Base-by-base conservation (phyloP, 2,888 invertebrate species). In the Drosophila kambysellisi region DNA sequence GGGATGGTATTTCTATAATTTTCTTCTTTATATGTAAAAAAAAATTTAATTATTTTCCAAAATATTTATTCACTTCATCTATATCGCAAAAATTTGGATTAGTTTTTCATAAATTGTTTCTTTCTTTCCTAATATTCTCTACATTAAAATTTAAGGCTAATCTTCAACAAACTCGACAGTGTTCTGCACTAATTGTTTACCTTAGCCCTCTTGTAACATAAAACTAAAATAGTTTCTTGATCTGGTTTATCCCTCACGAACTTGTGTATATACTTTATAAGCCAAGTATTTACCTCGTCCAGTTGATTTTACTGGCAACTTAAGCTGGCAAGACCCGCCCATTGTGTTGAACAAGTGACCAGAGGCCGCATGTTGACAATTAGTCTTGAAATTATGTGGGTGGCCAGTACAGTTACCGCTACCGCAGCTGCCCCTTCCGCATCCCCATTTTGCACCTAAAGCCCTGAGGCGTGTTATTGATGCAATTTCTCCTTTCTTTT, bases 321-420 rank as follows among this genome's bases (percentile, higher is more conserved):
- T 59, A 59, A 67, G 64, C 70, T 70, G 17, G 3, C 46, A 54
- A 39, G 67, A 33, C 67, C 74, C 64, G 63, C 79, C 79, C 77
- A 52, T 46, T 78, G 62, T 59, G 67, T 58, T 58, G 39, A 29
- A 58, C 54, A 62, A 62, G 68, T 52, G 41, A 30, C 57, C 11
- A 48, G 46, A 50, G 54, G 69, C 66, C 57, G 58, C 79, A 68
- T 84, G 86, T 80, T 85, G 81, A 83, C 88, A 84, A 84, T 84
- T 84, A 88, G 83, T 84, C 81, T 75, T 76, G 53, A 83, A 80
- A 82, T 85, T 68, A 73, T 78, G 63, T 68, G 88, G 80, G 54
- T 35, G 66, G 67, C 57, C 48, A 32, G 48, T 35, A 46, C 43
- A 50, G 50, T 8, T 25, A 54, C 54, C 29, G 25, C 29, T 7